Percentiles rank a stretch among this genome's conserved stretches.
Conservation (phyloP, 2,888 invertebrate genomes). For the Beris morrisii region DNA sequence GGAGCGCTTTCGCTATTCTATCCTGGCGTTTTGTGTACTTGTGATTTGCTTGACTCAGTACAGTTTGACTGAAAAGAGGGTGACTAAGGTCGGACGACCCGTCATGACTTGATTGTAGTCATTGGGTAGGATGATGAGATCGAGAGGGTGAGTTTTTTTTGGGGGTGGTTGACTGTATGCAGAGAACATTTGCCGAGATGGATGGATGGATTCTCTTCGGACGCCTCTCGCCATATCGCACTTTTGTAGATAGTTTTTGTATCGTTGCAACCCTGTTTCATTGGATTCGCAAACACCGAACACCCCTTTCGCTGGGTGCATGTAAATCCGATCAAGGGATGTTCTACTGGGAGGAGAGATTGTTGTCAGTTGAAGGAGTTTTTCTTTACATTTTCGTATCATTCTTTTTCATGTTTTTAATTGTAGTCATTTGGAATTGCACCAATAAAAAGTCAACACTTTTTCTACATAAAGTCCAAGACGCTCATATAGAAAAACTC, state of each 20-base stretch:
- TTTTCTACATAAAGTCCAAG: no score
- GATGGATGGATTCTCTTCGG: conserved; percentile 23
- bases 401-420: no score
- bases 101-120: conserved; percentile 23
- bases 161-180: background rate
- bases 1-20: background rate
- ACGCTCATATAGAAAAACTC: no score
- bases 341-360: conserved; percentile 14
- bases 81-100: conserved; percentile 33
- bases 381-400: conserved; percentile 3
- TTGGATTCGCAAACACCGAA: conserved; percentile 2
- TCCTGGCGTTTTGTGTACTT: background rate
- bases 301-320: conserved; percentile 9
- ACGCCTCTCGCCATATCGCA: background rate
- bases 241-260: background rate
- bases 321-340: conserved; percentile 27
- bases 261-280: background rate
- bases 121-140: conserved; percentile 8
- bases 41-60: conserved; percentile 26
- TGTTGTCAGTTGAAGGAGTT: conserved; percentile 23
- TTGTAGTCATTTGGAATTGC: no score
- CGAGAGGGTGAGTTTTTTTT: background rate
- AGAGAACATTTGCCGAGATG: conserved; percentile 9
- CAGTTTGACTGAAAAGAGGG: conserved; percentile 36
- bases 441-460: no score